Conservation (phyloP, 2,113 vertebrate genomes). For the Mormyrus lacerda region DNA sequence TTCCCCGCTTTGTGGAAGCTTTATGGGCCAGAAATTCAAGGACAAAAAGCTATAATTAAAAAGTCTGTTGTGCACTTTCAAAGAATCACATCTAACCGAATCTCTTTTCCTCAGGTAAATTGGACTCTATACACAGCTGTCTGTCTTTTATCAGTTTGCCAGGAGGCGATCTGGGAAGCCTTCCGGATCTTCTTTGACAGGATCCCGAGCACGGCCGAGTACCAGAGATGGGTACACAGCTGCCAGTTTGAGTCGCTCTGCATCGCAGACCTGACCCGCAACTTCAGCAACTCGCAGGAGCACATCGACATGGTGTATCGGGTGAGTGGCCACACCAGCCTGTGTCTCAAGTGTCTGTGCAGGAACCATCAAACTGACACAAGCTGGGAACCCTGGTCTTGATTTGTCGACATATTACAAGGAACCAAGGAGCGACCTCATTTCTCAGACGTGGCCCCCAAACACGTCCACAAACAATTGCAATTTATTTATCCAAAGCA, state of each 20-base stretch:
- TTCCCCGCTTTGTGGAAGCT: not conserved
- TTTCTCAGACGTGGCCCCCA: not conserved
- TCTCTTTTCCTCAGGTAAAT: not conserved
- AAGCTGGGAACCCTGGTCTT: not conserved
- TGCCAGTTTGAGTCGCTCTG: slow-evolving; percentile 79
- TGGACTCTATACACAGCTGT: not conserved
- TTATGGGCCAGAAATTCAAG: not conserved
- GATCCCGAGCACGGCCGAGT: slow-evolving; percentile 78
- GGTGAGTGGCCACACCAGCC: slow-evolving; percentile 47
- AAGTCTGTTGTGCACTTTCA: not conserved
- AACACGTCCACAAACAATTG: not conserved
- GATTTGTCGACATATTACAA: not conserved
- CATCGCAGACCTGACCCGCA: slow-evolving; percentile 79
- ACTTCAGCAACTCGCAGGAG: slow-evolving; percentile 83
- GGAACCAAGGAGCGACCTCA: not conserved
- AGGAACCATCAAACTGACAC: not conserved
- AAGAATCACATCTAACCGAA: not conserved
- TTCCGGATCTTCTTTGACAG: slow-evolving; percentile 85
- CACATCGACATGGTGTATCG: slow-evolving; percentile 70
- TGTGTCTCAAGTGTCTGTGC: not conserved
- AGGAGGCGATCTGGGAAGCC: slow-evolving; percentile 92
- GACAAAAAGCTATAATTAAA: not conserved
- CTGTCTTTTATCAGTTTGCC: slow-evolving; percentile 70
- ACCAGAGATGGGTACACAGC: slow-evolving; percentile 76
- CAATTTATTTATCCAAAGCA: not conserved